Conservation (phyloP, 2,797 vertebrate genomes). For the Phataginus tetradactyla region DNA sequence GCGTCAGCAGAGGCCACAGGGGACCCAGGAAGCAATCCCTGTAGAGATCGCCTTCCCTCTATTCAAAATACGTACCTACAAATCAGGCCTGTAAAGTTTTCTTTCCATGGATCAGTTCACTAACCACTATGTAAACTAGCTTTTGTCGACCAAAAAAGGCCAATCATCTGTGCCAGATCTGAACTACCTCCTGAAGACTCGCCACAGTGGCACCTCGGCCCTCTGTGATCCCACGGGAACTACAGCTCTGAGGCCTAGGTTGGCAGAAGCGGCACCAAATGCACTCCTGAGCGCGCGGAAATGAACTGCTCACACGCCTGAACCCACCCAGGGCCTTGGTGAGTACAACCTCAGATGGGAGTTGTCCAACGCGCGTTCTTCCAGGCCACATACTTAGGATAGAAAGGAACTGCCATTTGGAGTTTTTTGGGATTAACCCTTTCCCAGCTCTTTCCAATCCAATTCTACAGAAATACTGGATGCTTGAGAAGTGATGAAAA, state of each 20-base stretch:
- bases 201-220: background rate
- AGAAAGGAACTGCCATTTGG: background rate
- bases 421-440: background rate
- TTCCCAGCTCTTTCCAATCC: background rate
- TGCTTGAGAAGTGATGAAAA: background rate
- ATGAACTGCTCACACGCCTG: accelerated
- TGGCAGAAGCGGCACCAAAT: background rate
- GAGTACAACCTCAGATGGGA: background rate
- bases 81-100: background rate
- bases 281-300: background rate
- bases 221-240: background rate
- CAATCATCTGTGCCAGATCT: background rate
- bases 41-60: background rate
- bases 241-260: background rate
- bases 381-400: background rate
- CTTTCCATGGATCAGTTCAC: background rate
- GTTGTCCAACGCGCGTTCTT: background rate
- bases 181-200: background rate
- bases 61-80: background rate
- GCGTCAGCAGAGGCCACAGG: background rate
- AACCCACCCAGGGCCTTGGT: background rate
- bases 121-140: background rate
- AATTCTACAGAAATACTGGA: background rate
- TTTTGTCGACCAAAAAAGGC: constrained; percentile 7
- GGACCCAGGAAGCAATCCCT: background rate